Percentiles rank a stretch among this genome's conserved stretches.
phyloP scores from a whole-genome alignment of 2,888 invertebrate genomes.

The Dastarcus helophoroides region DNA sequence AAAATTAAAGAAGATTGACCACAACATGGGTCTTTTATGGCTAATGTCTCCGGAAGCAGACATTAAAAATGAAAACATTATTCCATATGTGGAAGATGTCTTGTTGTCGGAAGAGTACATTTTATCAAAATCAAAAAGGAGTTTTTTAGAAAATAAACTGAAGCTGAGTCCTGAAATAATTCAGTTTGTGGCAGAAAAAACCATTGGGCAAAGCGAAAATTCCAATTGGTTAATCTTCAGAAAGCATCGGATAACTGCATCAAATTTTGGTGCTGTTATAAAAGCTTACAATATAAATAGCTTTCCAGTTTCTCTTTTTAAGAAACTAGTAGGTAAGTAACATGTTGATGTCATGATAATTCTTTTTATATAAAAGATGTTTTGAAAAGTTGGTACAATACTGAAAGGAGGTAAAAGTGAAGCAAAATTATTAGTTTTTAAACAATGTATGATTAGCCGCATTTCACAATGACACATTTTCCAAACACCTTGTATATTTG shows the following conservation, averaged over 20 bases:
- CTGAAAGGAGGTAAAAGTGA: no score
- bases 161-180: no score
- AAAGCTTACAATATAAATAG: conserved; percentile 7
- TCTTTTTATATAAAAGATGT: no score
- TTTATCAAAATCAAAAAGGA: no score
- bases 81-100: conserved; percentile 4
- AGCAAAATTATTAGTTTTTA: no score
- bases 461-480: no score
- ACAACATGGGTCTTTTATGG: conserved; percentile 7
- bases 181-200: conserved; percentile 5
- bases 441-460: no score
- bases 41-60: conserved; percentile 3
- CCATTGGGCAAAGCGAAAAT: conserved; percentile 11
- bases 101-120: conserved; percentile 5
- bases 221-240: conserved; percentile 12
- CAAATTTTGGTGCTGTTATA: conserved; percentile 11
- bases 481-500: no score
- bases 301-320: conserved; percentile 7
- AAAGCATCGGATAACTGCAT: conserved; percentile 11
- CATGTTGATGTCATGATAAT: no score
- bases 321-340: no score
- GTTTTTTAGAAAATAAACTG: neutral
- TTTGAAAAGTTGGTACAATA: no score
- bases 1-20: no score
- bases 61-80: neutral